Evolutionary conservation across 2,888 invertebrate species (phyloP), one percentile per base, ranked within the genome.

Genomic region (Sphinx pinastri): DNA sequence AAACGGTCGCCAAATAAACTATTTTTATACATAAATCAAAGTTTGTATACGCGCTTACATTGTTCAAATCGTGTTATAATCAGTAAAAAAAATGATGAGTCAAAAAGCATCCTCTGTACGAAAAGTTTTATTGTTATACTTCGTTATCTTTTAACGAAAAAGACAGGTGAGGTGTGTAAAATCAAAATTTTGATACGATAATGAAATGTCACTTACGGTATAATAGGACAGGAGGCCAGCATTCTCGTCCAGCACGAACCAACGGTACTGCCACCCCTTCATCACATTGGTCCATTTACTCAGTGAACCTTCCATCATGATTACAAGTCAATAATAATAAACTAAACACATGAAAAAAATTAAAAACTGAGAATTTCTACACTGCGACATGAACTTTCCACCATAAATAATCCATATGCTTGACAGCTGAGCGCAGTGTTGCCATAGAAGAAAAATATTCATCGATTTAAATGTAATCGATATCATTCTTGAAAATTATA

Each of bases 231-330:
- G 95, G 74, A 99, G 95, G 69, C 99, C 99, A 80, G 98, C 98
- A 92, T 98, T 98, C 91, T 99, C 99, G 94, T 99, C 99, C 82
- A 99, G 94, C 82, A 99, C 99, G 94, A 99, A 99, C 98, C 99
- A 99, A 79, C 99, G 96, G 94, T 99, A 99, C 92, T 99, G 99
- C 99, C 99, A 99, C 78, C 99, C 99, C 90, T 98, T 98, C 96
- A 99, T 98, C 85, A 99, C 98, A 95, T 99, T 99, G 78, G 99
- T 99, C 98, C 98, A 99, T 95, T 99, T 99, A 94, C 98, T 98
- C 75, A 99, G 94, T 73, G 98, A 97, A 84, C 99, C 99, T 94
- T 99, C 98, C 97, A 98, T 98, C 92, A 95, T 93, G 81, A 83
- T 92, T 88, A 79, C 71, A 84, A 86, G 77, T 82, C 81, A 84